A percentile compares a stretch with the other conserved stretches of the same genome.
Evolutionary conservation across 1,140 invertebrate species (phyloP).

Genomic region (Procambarus clarkii): DNA sequence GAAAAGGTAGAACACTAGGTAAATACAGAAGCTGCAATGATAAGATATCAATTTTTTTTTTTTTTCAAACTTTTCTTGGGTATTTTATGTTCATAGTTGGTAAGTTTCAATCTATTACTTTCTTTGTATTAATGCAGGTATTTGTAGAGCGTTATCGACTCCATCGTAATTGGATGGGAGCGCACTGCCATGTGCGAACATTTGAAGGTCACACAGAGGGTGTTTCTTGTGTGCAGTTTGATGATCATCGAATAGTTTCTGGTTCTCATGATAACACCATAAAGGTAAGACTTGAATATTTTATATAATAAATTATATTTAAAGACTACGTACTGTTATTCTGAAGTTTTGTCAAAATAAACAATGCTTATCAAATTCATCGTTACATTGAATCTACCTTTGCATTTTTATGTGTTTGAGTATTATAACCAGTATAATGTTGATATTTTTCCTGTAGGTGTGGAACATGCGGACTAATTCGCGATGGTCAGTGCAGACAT

Average conservation of each 20-base stretch:
- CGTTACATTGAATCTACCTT: no score
- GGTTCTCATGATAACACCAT: conserved; percentile 80
- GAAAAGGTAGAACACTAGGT: no score
- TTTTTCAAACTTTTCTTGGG: no score
- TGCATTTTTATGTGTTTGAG: no score
- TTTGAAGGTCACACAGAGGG: conserved; percentile 79
- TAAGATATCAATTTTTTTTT: no score
- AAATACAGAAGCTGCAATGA: no score
- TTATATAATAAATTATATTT: no score
- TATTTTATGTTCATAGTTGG: no score
- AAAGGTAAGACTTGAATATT: conserved; percentile 75
- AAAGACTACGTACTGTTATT: no score
- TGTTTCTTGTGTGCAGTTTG: conserved; percentile 79
- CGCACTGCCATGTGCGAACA: conserved; percentile 76
- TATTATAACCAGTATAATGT: no score
- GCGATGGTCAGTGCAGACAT: conserved; percentile 79
- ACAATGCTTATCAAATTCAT: no score
- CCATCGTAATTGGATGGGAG: conserved; percentile 74
- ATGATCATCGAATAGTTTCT: conserved; percentile 78
- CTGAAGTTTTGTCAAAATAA: no score
- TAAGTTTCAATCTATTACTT: background rate
- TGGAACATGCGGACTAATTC: conserved; percentile 78
- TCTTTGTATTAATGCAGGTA: conserved; percentile 69
- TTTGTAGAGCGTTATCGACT: conserved; percentile 75
- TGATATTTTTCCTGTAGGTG: conserved; percentile 65